phyloP scores from a whole-genome alignment of 2,797 vertebrate genomes.

The Trachurus trachurus region DNA sequence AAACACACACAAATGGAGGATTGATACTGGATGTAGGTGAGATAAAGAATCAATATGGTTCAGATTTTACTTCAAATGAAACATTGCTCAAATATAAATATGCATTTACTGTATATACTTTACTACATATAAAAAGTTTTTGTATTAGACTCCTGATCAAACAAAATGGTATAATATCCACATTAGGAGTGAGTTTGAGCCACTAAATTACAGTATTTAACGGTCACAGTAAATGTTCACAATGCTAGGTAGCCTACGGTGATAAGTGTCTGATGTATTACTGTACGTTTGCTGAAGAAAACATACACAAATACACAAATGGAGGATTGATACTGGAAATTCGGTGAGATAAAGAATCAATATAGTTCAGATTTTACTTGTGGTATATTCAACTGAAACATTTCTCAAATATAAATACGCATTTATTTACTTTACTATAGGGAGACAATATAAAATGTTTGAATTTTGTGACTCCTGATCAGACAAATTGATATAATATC shows the following conservation, averaged over 20 bases:
- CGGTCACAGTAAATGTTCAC: not conserved
- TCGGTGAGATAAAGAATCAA: not conserved
- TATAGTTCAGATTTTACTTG: not conserved
- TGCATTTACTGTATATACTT: not conserved
- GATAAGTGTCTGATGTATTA: not conserved
- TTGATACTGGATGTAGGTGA: not conserved
- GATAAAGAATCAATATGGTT: not conserved
- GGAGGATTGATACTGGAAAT: not conserved
- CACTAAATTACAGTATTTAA: not conserved
- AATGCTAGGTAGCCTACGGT: not conserved
- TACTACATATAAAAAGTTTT: not conserved
- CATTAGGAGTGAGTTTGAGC: not conserved
- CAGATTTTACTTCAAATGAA: not conserved
- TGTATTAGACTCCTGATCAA: not conserved
- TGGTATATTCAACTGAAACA: not conserved
- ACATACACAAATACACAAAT: not conserved
- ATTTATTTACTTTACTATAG: not conserved
- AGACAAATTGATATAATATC: not conserved
- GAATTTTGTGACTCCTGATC: not conserved
- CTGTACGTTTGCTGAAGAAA: constrained; percentile 2
- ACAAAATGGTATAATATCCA: not conserved
- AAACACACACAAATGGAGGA: not conserved
- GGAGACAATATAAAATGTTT: not conserved
- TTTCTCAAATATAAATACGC: not conserved
- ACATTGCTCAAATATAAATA: not conserved